phyloP scores from a whole-genome alignment of 2,797 vertebrate species.

The Capromys pilorides region DNA sequence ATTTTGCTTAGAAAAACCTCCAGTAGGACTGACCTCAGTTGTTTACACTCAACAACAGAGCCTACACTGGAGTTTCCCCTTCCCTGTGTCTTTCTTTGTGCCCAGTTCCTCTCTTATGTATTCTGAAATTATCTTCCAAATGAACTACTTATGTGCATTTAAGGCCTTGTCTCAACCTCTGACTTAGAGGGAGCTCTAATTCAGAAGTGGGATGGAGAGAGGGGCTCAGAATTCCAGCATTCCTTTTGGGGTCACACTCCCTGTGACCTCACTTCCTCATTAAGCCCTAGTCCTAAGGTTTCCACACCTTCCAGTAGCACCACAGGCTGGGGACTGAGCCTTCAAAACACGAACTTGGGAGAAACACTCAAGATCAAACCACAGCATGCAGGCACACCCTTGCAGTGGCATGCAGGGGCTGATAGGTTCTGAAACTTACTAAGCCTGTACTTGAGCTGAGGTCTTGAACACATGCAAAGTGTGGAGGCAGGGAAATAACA shows the following conservation, averaged over 20 bases:
- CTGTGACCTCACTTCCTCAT: background rate
- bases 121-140: background rate
- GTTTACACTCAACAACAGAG: too few species aligned
- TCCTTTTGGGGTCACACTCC: background rate
- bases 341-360: background rate
- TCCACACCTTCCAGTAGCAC: background rate
- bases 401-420: background rate
- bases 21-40: too few species aligned
- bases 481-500: too few species aligned
- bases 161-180: background rate
- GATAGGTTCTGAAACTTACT: background rate
- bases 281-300: background rate
- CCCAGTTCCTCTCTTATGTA: background rate
- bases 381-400: background rate
- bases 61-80: background rate
- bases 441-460: background rate
- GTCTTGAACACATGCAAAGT: too few species aligned
- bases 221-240: background rate
- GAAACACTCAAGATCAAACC: background rate
- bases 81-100: background rate
- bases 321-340: too few species aligned
- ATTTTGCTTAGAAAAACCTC: background rate
- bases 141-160: background rate
- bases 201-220: background rate
- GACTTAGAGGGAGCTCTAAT: background rate